Conservation (phyloP, 2,797 vertebrate genomes). For the Enteromius trimaculatus region DNA sequence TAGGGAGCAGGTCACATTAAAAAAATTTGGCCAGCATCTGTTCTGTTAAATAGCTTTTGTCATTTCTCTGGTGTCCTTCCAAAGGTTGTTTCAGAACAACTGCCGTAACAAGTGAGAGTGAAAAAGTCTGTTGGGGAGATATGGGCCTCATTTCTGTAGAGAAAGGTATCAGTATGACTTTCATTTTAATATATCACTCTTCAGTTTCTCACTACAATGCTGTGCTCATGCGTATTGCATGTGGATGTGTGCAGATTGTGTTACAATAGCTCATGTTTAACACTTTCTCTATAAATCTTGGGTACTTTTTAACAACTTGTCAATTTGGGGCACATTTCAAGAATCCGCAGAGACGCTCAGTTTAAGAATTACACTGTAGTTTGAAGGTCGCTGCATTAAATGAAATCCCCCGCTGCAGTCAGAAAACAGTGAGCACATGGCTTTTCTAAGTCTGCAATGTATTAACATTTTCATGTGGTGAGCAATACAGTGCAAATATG, state of each 20-base stretch:
- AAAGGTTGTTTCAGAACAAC: constrained; percentile 51
- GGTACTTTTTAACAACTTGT: constrained; percentile 17
- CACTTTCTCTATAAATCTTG: constrained; percentile 12
- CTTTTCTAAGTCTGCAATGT: constrained; percentile 13
- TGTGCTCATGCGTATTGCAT: neutral
- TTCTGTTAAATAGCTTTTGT: constrained; percentile 65
- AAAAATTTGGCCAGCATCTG: constrained; percentile 62
- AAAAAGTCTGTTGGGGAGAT: neutral
- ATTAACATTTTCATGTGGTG: constrained; percentile 50
- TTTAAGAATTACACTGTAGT: constrained; percentile 25
- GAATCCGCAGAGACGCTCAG: neutral
- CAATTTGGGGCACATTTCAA: constrained; percentile 16
- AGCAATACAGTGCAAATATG: constrained; percentile 30
- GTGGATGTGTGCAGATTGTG: neutral
- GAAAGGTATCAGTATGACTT: constrained; percentile 1
- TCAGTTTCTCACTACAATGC: constrained; percentile 35
- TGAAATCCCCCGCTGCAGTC: constrained; percentile 25
- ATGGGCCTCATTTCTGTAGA: constrained; percentile 1
- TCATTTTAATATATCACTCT: constrained; percentile 47
- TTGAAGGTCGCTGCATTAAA: constrained; percentile 25
- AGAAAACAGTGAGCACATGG: constrained; percentile 32
- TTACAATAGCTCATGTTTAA: constrained; percentile 2
- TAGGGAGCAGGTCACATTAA: constrained; percentile 59
- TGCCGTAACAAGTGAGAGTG: neutral
- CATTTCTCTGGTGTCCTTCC: constrained; percentile 61